Percentiles rank a stretch among this genome's conserved stretches.
Evolutionary conservation across 92 coral and sea anemone genomes (phyloP).

Genomic region (Umimayanthus kanabou): DNA sequence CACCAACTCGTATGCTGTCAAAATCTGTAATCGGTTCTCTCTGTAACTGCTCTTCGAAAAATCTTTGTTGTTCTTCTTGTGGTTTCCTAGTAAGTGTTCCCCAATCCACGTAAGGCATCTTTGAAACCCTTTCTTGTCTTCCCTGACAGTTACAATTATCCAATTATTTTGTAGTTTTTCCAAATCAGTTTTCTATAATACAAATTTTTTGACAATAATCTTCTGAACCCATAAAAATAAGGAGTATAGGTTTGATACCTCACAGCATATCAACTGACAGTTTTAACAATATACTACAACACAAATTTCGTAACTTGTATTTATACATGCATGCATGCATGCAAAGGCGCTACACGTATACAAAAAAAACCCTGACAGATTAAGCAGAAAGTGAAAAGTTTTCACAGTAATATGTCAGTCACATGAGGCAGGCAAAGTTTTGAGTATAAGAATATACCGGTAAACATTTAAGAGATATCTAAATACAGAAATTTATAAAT

Average conservation of each 20-base stretch:
- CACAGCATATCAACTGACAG: no score
- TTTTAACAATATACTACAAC: no score
- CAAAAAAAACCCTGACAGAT: not conserved
- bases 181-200: not conserved
- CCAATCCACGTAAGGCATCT: conserved; percentile 26
- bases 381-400: not conserved
- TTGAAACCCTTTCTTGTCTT: not conserved
- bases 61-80: conserved; percentile 1
- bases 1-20: conserved; percentile 9
- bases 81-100: conserved; percentile 10
- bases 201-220: no score
- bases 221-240: no score
- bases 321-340: no score
- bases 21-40: conserved; percentile 34
- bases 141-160: no score
- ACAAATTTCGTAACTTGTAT: no score
- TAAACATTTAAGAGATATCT: not conserved
- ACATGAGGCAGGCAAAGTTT: no score
- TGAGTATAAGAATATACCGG: not conserved
- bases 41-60: conserved; percentile 19
- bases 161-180: no score
- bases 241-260: no score
- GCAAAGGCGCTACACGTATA: no score
- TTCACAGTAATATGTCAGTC: not conserved
- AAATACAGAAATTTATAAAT: not conserved